Conservation (phyloP, 2,113 vertebrate species). For the Campylomormyrus tamandua region DNA sequence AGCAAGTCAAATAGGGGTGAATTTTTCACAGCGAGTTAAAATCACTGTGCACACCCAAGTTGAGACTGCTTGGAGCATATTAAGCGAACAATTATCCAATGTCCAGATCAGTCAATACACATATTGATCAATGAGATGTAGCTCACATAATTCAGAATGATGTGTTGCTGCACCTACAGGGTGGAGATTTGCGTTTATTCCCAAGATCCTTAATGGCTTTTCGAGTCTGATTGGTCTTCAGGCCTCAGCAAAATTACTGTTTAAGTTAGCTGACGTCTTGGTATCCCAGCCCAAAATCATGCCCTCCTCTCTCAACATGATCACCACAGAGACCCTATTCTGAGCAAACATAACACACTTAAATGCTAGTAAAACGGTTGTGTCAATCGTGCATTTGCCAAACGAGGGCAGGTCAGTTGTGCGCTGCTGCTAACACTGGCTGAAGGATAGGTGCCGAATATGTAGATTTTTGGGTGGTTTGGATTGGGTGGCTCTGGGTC, state of each 20-base stretch:
- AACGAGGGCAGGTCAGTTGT: not conserved
- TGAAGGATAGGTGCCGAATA: not conserved
- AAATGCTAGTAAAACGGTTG: not conserved
- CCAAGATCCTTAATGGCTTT: no score
- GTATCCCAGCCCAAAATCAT: not conserved
- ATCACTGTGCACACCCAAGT: not conserved
- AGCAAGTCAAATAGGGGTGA: not conserved
- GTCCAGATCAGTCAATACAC: not conserved
- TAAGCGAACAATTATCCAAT: not conserved
- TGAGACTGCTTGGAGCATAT: not conserved
- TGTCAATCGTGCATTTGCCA: not conserved
- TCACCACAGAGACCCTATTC: not conserved
- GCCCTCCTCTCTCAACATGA: not conserved
- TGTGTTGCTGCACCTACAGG: not conserved
- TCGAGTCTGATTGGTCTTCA: no score
- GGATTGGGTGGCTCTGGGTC: not conserved
- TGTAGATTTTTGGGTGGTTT: no score
- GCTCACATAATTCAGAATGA: not conserved
- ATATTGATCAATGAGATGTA: not conserved
- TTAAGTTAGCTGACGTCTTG: not conserved
- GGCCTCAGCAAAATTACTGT: not conserved
- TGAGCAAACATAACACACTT: not conserved
- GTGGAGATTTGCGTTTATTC: not conserved
- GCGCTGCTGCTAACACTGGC: not conserved
- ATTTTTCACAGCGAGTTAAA: not conserved